phyloP scores from a whole-genome alignment of 2,113 vertebrate genomes.

The Sphaerodactylus townsendi region DNA sequence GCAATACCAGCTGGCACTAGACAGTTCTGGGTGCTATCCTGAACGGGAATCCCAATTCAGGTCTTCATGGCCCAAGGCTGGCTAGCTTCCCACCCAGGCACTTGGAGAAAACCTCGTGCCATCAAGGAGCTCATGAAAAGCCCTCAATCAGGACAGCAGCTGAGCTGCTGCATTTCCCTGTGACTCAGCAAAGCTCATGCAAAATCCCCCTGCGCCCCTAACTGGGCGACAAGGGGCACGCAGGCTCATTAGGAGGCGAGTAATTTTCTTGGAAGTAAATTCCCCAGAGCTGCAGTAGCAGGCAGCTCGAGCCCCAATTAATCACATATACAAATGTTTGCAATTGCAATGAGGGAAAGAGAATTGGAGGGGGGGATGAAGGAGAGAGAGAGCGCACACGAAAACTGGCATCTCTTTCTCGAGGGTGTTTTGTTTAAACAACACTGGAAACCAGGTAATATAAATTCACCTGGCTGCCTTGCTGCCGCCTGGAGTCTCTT shows the following conservation, averaged over 20 bases:
- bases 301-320: conserved; percentile 1
- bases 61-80: background rate
- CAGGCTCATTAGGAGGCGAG: background rate
- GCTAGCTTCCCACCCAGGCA: background rate
- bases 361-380: background rate
- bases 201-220: background rate
- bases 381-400: background rate
- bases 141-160: conserved; percentile 3
- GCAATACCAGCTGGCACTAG: background rate
- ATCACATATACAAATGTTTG: background rate
- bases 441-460: background rate
- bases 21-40: background rate
- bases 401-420: background rate
- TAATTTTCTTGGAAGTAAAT: background rate
- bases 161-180: conserved; percentile 7
- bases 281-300: background rate
- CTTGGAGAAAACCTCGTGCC: background rate
- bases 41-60: background rate
- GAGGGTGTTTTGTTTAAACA: background rate
- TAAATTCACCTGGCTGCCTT: background rate
- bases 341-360: background rate
- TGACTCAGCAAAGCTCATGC: background rate
- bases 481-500: background rate
- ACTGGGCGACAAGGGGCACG: background rate
- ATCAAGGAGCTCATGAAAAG: background rate